These are phyloP conservation scores for Sialis lutaria DNA, from an alignment of 2,888 invertebrate species.

Conservation along the genomic window DNA sequence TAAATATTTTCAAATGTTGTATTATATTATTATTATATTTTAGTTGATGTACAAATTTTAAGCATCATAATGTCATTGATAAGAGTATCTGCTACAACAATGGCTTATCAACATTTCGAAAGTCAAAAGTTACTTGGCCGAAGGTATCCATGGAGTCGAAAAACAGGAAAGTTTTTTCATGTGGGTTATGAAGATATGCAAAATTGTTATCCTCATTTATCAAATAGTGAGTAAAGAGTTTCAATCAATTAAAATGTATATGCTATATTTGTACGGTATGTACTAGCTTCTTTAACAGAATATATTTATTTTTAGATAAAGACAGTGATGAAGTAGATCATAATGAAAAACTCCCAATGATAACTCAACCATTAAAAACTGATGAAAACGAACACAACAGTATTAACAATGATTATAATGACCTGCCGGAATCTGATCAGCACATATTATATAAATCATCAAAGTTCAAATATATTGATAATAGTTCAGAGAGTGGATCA, in stretches of 20 bases:
- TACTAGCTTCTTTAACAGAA: background rate
- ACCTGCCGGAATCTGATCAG: background rate
- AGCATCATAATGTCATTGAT: conserved; percentile 48
- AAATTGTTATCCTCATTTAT: too few relatives aligned
- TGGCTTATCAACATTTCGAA: conserved; percentile 59
- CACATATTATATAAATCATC: background rate
- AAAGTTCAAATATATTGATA: too few relatives aligned
- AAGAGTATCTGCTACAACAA: conserved; percentile 50
- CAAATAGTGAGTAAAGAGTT: too few relatives aligned
- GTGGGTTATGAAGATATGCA: too few relatives aligned
- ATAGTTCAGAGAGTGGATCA: too few relatives aligned
- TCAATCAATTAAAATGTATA: background rate
- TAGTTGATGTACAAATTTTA: conserved; percentile 48
- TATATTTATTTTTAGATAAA: background rate
- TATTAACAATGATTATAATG: background rate
- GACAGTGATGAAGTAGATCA: background rate
- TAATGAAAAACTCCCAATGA: too few relatives aligned
- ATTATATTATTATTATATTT: conserved; percentile 13
- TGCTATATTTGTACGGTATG: background rate
- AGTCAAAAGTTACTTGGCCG: conserved; percentile 56
- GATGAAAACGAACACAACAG: too few relatives aligned
- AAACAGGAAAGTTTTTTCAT: conserved; percentile 13
- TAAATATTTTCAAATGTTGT: background rate
- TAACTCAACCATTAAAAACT: too few relatives aligned
- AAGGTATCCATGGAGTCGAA: conserved; percentile 52